Conservation (phyloP, 2,797 vertebrate species). For the Pseudochirops cupreus region DNA sequence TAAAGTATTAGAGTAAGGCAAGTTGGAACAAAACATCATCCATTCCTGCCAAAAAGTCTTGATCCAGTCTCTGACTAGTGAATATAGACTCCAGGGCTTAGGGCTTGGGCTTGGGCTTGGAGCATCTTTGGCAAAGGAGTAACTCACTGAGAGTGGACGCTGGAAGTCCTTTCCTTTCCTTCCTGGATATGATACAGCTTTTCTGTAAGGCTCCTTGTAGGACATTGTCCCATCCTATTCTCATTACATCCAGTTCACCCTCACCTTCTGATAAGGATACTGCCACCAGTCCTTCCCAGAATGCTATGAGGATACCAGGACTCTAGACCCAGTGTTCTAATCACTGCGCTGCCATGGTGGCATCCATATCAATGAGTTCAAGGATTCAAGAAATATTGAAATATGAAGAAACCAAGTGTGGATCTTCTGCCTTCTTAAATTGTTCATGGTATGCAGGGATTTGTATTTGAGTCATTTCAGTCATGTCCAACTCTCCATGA, state of each 20-base stretch:
- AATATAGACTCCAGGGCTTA: no score
- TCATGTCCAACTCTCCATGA: neutral
- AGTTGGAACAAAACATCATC: no score
- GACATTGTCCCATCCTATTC: neutral
- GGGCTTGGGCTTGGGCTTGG: neutral
- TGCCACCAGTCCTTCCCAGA: neutral
- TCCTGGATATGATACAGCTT: neutral
- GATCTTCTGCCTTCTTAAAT: neutral
- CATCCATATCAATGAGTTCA: neutral
- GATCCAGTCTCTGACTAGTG: no score
- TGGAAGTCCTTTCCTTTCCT: neutral
- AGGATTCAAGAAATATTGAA: neutral
- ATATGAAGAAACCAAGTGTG: neutral
- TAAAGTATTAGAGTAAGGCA: no score
- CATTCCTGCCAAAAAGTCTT: no score
- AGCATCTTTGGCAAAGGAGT: neutral
- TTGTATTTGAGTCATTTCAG: neutral
- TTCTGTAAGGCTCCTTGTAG: neutral
- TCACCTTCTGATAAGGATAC: neutral
- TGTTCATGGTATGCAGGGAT: neutral
- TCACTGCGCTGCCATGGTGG: neutral
- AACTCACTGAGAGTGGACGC: neutral
- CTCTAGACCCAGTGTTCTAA: neutral
- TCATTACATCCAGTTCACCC: neutral
- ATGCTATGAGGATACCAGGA: neutral